Conservation (phyloP, 2,797 vertebrate species). For the Leptodactylus fallax region DNA sequence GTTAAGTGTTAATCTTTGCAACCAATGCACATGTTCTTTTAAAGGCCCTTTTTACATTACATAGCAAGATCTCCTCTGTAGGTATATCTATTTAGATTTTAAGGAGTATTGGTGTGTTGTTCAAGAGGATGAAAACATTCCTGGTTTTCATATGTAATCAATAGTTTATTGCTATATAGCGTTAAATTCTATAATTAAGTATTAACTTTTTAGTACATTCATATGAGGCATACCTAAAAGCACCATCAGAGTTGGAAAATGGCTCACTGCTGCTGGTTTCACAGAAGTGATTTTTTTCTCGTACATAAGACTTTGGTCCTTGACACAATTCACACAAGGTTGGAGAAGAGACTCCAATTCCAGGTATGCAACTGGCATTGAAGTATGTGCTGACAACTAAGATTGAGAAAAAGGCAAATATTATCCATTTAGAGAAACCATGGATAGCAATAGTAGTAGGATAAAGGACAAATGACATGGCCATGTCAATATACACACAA, state of each 20-base stretch:
- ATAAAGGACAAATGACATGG: not conserved
- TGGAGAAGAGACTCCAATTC: conserved; percentile 78
- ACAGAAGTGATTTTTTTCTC: conserved; percentile 86
- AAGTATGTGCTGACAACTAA: conserved; percentile 85
- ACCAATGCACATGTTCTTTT: too few species aligned
- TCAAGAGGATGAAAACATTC: too few species aligned
- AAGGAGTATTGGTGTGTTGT: too few species aligned
- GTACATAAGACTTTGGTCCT: conserved; percentile 86
- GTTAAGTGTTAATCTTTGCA: too few species aligned
- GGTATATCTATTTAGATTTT: too few species aligned
- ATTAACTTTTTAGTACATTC: conserved; percentile 6
- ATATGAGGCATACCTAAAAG: conserved; percentile 81
- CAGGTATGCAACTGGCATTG: conserved; percentile 87
- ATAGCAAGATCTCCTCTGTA: too few species aligned
- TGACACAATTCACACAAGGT: conserved; percentile 83
- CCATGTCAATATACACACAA: not conserved
- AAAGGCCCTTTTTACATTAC: too few species aligned
- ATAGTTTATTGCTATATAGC: too few species aligned
- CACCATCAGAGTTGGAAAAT: conserved; percentile 87
- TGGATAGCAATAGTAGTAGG: not conserved
- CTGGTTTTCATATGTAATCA: too few species aligned
- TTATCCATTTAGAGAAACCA: not conserved
- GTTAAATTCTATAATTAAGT: too few species aligned
- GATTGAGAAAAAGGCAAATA: not conserved
- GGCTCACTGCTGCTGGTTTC: conserved; percentile 87